phyloP scores from a whole-genome alignment of 2,888 invertebrate species.

The Syrphus vitripennis region DNA sequence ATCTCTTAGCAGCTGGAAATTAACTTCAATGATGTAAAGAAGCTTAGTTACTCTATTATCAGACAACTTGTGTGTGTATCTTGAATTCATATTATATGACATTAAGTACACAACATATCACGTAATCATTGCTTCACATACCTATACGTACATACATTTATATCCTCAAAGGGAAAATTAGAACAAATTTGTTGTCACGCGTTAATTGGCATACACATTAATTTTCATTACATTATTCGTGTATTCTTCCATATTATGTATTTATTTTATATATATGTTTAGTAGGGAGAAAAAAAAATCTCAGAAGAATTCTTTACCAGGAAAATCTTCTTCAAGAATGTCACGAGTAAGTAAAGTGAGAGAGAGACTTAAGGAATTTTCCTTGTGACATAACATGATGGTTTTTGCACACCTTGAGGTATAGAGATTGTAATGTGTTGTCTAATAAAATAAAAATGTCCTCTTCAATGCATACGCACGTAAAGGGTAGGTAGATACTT shows the following conservation, averaged over 20 bases:
- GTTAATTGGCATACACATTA: constrained; percentile 63
- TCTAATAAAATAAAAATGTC: constrained; percentile 12
- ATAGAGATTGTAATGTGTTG: constrained; percentile 1
- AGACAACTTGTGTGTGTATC: constrained; percentile 3
- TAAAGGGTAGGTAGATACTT: not conserved
- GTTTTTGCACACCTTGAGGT: not conserved
- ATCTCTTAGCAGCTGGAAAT: constrained; percentile 6
- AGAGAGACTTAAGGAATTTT: constrained; percentile 28
- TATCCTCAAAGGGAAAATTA: constrained; percentile 52
- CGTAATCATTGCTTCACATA: constrained; percentile 16
- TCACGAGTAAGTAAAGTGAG: constrained; percentile 17
- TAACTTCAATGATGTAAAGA: constrained; percentile 14
- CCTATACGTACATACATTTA: not conserved
- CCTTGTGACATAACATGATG: constrained; percentile 18
- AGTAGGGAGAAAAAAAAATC: not conserved
- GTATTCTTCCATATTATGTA: not conserved
- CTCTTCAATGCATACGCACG: not conserved
- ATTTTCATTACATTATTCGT: constrained; percentile 53
- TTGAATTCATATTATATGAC: constrained; percentile 19
- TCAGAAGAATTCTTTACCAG: not conserved
- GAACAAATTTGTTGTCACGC: constrained; percentile 60
- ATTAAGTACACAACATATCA: constrained; percentile 28
- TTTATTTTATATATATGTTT: not conserved
- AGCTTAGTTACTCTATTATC: constrained; percentile 19
- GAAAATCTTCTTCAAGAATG: constrained; percentile 15